Percentiles rank a stretch among this genome's conserved stretches.
Evolutionary conservation across 2,113 vertebrate genomes (phyloP).

Genomic region (Nesogale talazaci): DNA sequence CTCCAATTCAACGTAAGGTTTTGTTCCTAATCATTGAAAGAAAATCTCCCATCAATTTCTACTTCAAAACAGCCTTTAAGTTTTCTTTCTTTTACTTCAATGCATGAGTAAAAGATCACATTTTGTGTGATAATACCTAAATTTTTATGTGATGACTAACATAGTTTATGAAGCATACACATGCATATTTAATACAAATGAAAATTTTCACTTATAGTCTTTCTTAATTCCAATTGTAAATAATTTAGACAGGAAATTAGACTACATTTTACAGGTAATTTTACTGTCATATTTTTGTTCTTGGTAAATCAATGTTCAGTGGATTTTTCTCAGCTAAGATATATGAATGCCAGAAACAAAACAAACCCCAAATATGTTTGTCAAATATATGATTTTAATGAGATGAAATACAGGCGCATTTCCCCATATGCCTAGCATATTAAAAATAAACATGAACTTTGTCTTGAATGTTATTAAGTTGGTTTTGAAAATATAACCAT

Average conservation of each 20-base stretch:
- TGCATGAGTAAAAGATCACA: not conserved
- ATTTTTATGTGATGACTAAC: not conserved
- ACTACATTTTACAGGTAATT: not conserved
- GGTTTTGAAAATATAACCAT: constrained; percentile 52
- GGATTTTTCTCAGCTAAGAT: not conserved
- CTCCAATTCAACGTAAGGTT: not conserved
- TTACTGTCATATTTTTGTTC: constrained; percentile 36
- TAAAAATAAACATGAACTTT: constrained; percentile 78
- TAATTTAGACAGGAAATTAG: constrained; percentile 23
- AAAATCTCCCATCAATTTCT: not conserved
- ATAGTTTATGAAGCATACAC: not conserved
- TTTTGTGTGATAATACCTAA: not conserved
- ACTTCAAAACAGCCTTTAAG: not conserved
- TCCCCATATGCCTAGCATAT: constrained; percentile 30
- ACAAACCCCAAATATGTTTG: constrained; percentile 23
- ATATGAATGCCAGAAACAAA: constrained; percentile 30
- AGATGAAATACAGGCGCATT: constrained; percentile 24
- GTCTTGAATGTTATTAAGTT: constrained; percentile 52
- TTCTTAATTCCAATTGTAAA: not conserved
- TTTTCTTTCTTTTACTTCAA: constrained; percentile 8
- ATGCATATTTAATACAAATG: not conserved
- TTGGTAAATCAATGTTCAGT: not conserved
- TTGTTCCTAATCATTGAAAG: not conserved
- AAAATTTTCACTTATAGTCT: not conserved
- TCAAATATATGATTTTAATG: constrained; percentile 34